Evolutionary conservation across 1,140 invertebrate genomes (phyloP), one percentile per base, ranked within the genome.

Genomic region (Globodera rostochiensis): DNA sequence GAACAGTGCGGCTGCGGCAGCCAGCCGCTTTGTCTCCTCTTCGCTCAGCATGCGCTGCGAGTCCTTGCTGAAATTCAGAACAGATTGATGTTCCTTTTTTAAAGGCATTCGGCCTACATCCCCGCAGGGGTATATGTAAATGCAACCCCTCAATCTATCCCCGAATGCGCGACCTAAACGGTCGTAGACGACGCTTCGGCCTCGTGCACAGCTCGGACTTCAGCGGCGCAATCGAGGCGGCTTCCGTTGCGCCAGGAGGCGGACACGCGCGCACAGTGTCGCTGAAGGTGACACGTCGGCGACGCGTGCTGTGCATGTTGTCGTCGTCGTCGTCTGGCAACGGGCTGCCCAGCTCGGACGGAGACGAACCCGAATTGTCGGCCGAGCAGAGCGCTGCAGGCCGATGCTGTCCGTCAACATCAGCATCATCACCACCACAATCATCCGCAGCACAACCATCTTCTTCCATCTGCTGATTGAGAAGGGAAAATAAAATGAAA

Each of bases 281-380:
- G 73, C 82, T 89, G 80, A 89, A 89, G 13, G 88, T 89, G 15
- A 89, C 88, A 19, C 88, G 80, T 36, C 88, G 83, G 70, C 87
- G 83, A 67, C 49, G 5, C 13, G 46, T 2, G 21, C 1, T 53
- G 13, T 9, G 49, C 74, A 47, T 21, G 19, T 9, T 45, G 46
- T 74, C 70, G 45, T 11, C 60, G 46, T 74, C 70, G 45, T 49
- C n/a, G n/a, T 9, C 49, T 11, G 74, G 70, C 47, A 74, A 80
- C 15, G 46, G 74, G 69, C 69, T 71, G 69, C 36, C 19, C 69
- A 71, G n/a, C 6, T 71, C 46, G 21, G 25, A 9, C 69, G 69
- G 25, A 7, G 69, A 45, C 21, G 69, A 71, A n/a, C 13, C 7
- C 8, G 11, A 70, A 7, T 70, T n/a, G 69, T 47, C 46, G 69